These are phyloP conservation scores for Tigriopus californicus DNA, from an alignment of 2,888 invertebrate species.

Conservation along the genomic window DNA sequence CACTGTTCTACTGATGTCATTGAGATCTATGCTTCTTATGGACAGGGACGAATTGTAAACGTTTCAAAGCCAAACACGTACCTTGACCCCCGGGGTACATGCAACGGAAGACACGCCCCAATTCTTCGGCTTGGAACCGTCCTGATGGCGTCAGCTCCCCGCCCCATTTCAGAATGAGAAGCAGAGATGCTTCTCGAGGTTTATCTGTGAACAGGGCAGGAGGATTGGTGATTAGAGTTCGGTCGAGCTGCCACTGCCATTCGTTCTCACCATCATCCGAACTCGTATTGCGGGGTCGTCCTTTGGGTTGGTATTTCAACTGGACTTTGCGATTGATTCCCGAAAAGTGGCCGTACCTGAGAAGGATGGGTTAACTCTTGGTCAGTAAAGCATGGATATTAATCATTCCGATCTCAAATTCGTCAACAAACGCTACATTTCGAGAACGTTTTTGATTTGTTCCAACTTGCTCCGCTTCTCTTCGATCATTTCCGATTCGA, in stretches of 20 bases:
- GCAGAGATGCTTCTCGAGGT: conserved; percentile 76
- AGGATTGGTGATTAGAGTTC: background rate
- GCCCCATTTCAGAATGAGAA: conserved; percentile 97
- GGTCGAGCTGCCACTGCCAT: background rate
- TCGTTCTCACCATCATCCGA: conserved; percentile 72
- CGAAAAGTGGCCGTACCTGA: conserved; percentile 95
- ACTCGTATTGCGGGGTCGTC: conserved; percentile 71
- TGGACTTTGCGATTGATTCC: conserved; percentile 99
- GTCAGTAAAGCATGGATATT: background rate
- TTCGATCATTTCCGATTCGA: conserved; percentile 68
- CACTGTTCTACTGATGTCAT: no score
- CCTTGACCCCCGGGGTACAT: conserved; percentile 95
- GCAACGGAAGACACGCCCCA: conserved; percentile 94
- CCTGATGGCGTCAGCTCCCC: conserved; percentile 97
- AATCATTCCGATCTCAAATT: no score
- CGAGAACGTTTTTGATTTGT: conserved; percentile 92
- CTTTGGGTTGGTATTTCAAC: conserved; percentile 94
- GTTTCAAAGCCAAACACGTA: conserved; percentile 19
- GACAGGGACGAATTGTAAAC: no score
- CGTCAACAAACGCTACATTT: no score
- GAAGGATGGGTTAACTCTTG: background rate
- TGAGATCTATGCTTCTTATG: no score
- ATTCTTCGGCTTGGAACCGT: conserved; percentile 86
- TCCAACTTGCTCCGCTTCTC: conserved; percentile 93
- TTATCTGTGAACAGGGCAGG: conserved; percentile 38